Evolutionary conservation across 2,113 vertebrate species (phyloP).

Genomic region (Myxocyprinus asiaticus): DNA sequence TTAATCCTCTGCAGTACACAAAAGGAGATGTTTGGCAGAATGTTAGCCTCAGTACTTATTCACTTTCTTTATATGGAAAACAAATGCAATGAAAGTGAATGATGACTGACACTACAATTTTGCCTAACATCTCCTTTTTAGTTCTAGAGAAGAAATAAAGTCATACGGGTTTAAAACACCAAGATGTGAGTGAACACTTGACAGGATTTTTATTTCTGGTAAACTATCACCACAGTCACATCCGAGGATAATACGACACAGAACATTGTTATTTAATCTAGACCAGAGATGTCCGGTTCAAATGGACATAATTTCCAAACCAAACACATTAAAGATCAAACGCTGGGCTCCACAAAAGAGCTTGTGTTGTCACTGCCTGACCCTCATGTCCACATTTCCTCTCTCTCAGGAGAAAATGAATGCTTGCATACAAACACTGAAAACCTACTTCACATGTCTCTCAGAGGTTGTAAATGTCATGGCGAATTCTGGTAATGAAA

Average conservation of each 20-base stretch:
- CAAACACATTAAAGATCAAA: conserved; percentile 49
- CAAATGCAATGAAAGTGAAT: too few species aligned
- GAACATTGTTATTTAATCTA: conserved; percentile 9
- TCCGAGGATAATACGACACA: conserved; percentile 6
- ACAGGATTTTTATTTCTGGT: too few species aligned
- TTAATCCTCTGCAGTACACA: too few species aligned
- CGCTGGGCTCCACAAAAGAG: conserved; percentile 35
- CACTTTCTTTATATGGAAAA: too few species aligned
- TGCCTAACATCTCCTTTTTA: too few species aligned
- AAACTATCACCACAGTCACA: not conserved
- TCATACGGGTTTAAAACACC: too few species aligned
- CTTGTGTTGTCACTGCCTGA: conserved; percentile 31
- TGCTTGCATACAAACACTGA: conserved; percentile 21
- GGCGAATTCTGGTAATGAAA: not conserved
- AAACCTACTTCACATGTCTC: not conserved
- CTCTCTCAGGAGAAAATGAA: conserved; percentile 31
- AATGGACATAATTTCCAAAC: conserved; percentile 41
- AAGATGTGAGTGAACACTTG: too few species aligned
- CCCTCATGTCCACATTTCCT: conserved; percentile 33
- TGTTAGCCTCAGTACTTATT: too few species aligned
- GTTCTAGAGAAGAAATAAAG: too few species aligned
- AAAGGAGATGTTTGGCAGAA: too few species aligned
- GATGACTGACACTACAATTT: too few species aligned
- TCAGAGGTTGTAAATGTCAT: conserved; percentile 20
- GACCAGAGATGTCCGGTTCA: conserved; percentile 22